Percentiles rank a stretch among this genome's conserved stretches.
phyloP scores from a whole-genome alignment of 2,888 invertebrate genomes.

The Epistrophe eligans region DNA sequence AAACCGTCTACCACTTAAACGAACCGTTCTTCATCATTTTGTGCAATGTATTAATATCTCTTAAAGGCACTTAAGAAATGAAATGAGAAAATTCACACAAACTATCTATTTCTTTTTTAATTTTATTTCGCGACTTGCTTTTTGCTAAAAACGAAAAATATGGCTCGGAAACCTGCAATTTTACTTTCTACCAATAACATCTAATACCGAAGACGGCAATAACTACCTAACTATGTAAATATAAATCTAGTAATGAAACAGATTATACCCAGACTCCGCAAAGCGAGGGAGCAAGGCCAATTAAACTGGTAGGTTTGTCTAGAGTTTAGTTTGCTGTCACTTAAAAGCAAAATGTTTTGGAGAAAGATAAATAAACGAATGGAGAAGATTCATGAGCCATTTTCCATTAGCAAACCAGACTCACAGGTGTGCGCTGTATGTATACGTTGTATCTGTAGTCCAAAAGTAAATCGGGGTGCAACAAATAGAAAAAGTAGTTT shows the following conservation, averaged over 20 bases:
- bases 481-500: slow-evolving; percentile 18
- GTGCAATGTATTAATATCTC: background rate
- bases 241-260: slow-evolving; percentile 1
- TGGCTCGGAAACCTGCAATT: background rate
- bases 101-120: background rate
- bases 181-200: slow-evolving; percentile 9
- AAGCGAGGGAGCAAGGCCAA: slow-evolving; percentile 51
- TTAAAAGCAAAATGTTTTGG: slow-evolving; percentile 57
- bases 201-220: background rate
- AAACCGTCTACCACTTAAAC: background rate
- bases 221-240: background rate
- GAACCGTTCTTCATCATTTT: background rate
- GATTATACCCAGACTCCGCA: background rate
- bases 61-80: background rate
- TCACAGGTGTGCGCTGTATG: slow-evolving; percentile 36
- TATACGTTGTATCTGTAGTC: background rate
- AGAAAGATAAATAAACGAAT: slow-evolving; percentile 46
- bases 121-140: background rate
- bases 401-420: slow-evolving; percentile 44
- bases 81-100: background rate
- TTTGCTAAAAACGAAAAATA: background rate
- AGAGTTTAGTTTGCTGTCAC: slow-evolving; percentile 41
- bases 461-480: slow-evolving; percentile 24
- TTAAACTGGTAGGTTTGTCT: slow-evolving; percentile 8
- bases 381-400: slow-evolving; percentile 36